Base-by-base conservation (phyloP, 1,140 invertebrate species). In the Micrasema minimum region DNA sequence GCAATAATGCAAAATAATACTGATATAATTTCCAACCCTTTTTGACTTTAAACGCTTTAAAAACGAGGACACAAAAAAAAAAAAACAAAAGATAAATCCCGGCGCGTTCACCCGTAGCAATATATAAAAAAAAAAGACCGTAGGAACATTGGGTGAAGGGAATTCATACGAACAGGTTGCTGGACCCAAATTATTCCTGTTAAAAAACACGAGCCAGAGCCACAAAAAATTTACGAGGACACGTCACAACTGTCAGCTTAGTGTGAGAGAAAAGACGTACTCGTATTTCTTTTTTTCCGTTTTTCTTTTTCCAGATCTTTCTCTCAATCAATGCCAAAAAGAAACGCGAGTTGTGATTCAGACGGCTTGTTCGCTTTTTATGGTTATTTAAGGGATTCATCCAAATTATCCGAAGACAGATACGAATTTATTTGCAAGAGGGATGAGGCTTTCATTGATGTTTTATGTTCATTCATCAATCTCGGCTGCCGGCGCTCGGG, bases 111-210 rank as follows among this genome's bases (percentile, higher is more conserved):
- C 66, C 66, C 66, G 67, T 73, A 35, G 61, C 51, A 23, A 59
- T 66, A 48, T 69, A 73, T 66, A 10, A 16, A 11, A 10, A 2
- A 59, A 73, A 69, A 73, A 69, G 50, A 55, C 61, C 14, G 26
- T 48, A 31, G 7, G 26, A 31, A n/a, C 6, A 64, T 16, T 37
- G 35, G 46, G 18, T 16, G 45, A 51, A 69, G 65, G 62, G 72
- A 73, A 73, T 73, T 73, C 72, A 66, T 66, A 65, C 64, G 66
- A 69, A 73, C 72, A 73, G 72, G 72, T 73, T 73, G 72, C 66
- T 23, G 69, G 62, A 35, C 62, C 31, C 46, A 26, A 10, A 20
- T 14, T 22, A 23, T n/a, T 41, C 35, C 55, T 20, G 16, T 11
- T 41, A 59, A 43, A 59, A 59, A 59, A 59, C 20, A 3, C 16